Base-by-base conservation (phyloP, 92 coral and sea anemone species). In the Diadumene lineata region DNA sequence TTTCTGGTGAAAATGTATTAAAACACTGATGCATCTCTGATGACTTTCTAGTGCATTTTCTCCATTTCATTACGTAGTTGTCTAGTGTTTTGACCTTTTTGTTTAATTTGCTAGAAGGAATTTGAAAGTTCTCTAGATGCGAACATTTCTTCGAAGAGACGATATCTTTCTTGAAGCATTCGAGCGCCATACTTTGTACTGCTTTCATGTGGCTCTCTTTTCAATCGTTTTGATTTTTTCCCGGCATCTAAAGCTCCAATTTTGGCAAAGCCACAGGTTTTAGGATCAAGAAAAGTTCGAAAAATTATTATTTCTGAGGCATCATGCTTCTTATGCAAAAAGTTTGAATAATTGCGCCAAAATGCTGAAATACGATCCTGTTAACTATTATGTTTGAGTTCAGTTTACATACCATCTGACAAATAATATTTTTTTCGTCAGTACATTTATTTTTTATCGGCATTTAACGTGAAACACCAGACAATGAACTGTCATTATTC, bases 251-350 rank as follows among this genome's bases (percentile, higher is more conserved):
- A 19, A 38, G 73, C 82, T 13, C 65, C 82, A 56, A 70, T 70
- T 76, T 75, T 76, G 17, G 70, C 87, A 70, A 76, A 82, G 55
- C 82, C 78, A 76, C 82, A 82, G 28, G 82, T 76, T 24, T 66
- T 69, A 16, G 87, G 82, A 43, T 64, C 32, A 1, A 82, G 77
- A 69, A 82, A 82, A 24, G 75, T 77, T 15, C 56, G 43, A 68
- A 34, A 50, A 74, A 77, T 77, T n/a, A 15, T 50, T n/a, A n/a
- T n/a, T n/a, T n/a, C n/a, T n/a, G n/a, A n/a, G n/a, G n/a, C n/a
- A n/a, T n/a, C n/a, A n/a, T n/a, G n/a, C n/a, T n/a, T n/a, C n/a
- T n/a, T n/a, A n/a, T n/a, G n/a, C n/a, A n/a, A n/a, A n/a, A n/a
- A n/a, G n/a, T n/a, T n/a, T n/a, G n/a, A n/a, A n/a, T n/a, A n/a